Percentiles rank a stretch among this genome's conserved stretches.
Evolutionary conservation across 2,888 invertebrate species (phyloP).

Genomic region (Limnephilus lunatus): DNA sequence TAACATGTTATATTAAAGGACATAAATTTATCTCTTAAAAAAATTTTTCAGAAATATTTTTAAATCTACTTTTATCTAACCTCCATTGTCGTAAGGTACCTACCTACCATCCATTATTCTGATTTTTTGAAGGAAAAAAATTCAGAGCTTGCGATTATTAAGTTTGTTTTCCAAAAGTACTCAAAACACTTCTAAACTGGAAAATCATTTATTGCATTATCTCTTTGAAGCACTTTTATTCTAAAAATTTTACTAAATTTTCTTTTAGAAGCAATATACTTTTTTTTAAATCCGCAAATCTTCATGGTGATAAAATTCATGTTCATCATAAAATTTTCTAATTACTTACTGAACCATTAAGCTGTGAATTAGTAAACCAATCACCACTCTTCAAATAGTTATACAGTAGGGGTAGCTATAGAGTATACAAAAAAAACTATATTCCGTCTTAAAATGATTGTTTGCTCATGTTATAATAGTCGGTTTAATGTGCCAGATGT

Average conservation of each 20-base stretch:
- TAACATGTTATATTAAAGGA: neutral
- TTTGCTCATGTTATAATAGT: neutral
- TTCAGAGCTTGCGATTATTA: neutral
- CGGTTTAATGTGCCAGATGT: conserved; percentile 43
- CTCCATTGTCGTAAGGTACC: neutral
- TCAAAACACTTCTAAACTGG: neutral
- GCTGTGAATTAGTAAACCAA: neutral
- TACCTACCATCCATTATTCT: neutral
- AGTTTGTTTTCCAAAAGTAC: neutral
- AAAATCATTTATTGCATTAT: neutral
- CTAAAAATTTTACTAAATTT: neutral
- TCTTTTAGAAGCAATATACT: no score
- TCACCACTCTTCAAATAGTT: neutral
- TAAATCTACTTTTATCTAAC: neutral
- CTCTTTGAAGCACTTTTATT: neutral
- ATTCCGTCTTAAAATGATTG: neutral
- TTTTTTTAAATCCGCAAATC: neutral
- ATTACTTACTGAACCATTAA: neutral
- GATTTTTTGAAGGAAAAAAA: neutral
- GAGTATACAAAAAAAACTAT: neutral
- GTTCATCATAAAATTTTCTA: neutral
- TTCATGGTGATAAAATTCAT: neutral
- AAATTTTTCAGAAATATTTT: no score
- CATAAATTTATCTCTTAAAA: no score
- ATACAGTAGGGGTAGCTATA: neutral